A percentile compares a stretch with the other conserved stretches of the same genome.
phyloP scores from a whole-genome alignment of 1,140 invertebrate species.

The Colletes gigas region DNA sequence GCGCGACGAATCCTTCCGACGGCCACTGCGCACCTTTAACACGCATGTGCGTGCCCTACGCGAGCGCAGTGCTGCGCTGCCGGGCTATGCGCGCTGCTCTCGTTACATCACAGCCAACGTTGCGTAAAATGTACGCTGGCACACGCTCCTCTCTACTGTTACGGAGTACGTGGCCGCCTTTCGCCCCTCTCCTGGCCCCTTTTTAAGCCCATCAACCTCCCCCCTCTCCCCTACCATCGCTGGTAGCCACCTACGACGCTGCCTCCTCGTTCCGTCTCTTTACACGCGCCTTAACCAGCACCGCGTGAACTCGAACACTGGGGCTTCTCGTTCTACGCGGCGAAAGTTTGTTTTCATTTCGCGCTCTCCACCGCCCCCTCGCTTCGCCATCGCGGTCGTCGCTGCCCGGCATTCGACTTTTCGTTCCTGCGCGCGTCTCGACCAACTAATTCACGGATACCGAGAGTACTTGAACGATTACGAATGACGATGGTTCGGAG shows the following conservation, averaged over 20 bases:
- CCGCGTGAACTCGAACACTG: constrained; percentile 29
- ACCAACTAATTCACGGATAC: background rate
- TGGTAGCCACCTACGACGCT: background rate
- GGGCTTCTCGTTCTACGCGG: constrained; percentile 67
- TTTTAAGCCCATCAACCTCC: constrained; percentile 36
- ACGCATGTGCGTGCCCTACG: constrained; percentile 29
- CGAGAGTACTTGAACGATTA: background rate
- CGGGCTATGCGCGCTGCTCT: constrained; percentile 8
- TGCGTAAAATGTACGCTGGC: constrained; percentile 70
- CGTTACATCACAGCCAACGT: constrained; percentile 70
- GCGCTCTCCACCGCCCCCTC: constrained; percentile 16
- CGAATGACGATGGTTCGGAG: background rate
- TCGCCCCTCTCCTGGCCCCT: constrained; percentile 61
- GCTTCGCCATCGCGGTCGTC: background rate
- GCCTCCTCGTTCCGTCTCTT: constrained; percentile 31
- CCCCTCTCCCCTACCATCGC: background rate
- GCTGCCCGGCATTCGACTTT: constrained; percentile 20
- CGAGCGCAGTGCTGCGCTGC: background rate
- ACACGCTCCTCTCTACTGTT: constrained; percentile 49
- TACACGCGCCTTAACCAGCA: constrained; percentile 43
- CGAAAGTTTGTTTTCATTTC: constrained; percentile 73
- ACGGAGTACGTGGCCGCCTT: constrained; percentile 61
- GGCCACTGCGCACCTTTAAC: constrained; percentile 11
- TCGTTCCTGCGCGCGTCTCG: constrained; percentile 5
- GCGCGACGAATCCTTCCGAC: constrained; percentile 9